Percentiles rank a stretch among this genome's conserved stretches.
Conservation (phyloP, 2,113 vertebrate species). For the Ceyx cyanopectus region DNA sequence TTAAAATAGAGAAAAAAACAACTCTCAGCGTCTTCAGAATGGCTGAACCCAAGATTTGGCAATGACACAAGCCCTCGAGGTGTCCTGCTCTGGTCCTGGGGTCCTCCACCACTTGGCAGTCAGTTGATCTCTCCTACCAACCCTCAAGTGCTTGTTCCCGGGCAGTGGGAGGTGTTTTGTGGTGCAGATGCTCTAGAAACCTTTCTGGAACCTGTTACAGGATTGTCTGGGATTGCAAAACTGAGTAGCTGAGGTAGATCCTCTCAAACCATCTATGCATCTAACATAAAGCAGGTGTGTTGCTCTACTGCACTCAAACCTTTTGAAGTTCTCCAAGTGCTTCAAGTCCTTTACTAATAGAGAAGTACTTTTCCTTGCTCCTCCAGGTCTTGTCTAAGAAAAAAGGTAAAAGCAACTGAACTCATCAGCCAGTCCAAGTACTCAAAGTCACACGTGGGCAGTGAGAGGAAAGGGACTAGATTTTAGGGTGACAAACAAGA, state of each 20-base stretch:
- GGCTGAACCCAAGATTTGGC: rapidly evolving
- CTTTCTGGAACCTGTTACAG: rapidly evolving
- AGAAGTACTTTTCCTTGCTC: background rate
- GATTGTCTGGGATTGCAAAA: rapidly evolving
- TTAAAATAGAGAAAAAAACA: background rate
- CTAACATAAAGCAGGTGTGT: background rate
- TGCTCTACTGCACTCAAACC: background rate
- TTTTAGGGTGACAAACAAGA: background rate
- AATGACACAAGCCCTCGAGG: rapidly evolving
- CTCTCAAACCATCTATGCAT: background rate
- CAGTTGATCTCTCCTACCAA: no score
- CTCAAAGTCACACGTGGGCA: background rate
- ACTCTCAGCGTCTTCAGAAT: rapidly evolving
- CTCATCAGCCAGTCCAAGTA: background rate
- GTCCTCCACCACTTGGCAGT: background rate
- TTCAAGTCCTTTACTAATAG: background rate
- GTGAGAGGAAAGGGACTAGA: background rate
- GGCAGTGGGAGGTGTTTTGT: background rate
- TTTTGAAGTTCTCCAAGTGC: background rate
- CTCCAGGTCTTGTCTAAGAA: background rate
- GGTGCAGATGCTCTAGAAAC: background rate
- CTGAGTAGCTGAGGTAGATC: background rate
- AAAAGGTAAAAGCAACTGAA: background rate
- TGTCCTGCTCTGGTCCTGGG: background rate
- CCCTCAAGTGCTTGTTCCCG: rapidly evolving